Conservation (phyloP, 1,140 invertebrate genomes). For the Ostrea edulis region DNA sequence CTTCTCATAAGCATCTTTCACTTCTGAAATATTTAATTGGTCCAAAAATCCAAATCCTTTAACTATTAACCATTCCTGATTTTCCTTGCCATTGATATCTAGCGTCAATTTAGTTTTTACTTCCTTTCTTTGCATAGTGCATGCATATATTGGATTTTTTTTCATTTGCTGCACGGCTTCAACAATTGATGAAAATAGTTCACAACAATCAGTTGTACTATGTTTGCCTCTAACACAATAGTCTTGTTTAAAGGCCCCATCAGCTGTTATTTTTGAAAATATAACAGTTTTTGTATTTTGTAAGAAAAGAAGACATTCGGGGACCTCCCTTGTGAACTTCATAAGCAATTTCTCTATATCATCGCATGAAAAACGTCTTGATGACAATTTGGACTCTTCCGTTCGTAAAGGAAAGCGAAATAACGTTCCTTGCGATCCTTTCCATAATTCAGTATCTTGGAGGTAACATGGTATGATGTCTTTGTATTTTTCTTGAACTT, state of each 20-base stretch:
- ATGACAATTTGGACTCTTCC: slow-evolving; percentile 64
- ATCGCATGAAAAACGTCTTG: slow-evolving; percentile 46
- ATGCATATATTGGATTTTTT: background rate
- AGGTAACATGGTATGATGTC: slow-evolving; percentile 64
- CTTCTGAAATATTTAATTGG: background rate
- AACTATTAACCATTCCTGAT: background rate
- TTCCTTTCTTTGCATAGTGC: background rate
- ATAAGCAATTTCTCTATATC: slow-evolving; percentile 59
- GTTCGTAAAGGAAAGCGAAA: slow-evolving; percentile 70
- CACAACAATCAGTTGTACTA: background rate
- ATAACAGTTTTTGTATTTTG: slow-evolving; percentile 64
- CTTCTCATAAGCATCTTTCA: background rate
- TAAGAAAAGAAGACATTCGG: slow-evolving; percentile 68
- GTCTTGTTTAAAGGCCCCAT: slow-evolving; percentile 48
- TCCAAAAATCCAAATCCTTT: background rate
- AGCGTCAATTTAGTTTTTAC: background rate
- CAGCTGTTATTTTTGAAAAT: slow-evolving; percentile 57
- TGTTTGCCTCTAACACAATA: slow-evolving; percentile 48
- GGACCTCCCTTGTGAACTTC: slow-evolving; percentile 62
- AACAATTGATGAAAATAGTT: background rate
- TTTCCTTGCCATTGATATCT: background rate
- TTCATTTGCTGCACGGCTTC: background rate
- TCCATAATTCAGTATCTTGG: slow-evolving; percentile 28
- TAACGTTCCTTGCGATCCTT: slow-evolving; percentile 60
- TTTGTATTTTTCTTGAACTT: slow-evolving; percentile 58